These are phyloP conservation scores for Euplagia quadripunctaria DNA, from an alignment of 2,888 invertebrate genomes.

Conservation along the genomic window DNA sequence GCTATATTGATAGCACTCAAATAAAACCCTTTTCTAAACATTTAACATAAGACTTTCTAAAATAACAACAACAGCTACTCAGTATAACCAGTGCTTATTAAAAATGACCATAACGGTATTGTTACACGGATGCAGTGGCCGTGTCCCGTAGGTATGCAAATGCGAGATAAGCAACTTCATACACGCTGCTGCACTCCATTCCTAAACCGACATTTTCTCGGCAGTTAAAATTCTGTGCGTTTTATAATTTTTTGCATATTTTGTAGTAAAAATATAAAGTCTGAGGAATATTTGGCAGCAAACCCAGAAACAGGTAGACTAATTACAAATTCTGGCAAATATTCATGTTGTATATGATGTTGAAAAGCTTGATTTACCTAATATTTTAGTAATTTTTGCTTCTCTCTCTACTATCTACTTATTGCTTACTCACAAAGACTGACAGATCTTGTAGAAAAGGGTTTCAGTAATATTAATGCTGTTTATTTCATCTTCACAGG, in stretches of 20 bases:
- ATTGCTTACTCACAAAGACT: too few species aligned
- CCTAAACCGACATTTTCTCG: slow-evolving; percentile 15
- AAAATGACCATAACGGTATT: slow-evolving; percentile 26
- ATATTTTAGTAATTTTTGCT: too few species aligned
- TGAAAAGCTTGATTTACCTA: too few species aligned
- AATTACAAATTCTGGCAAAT: too few species aligned
- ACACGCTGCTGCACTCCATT: slow-evolving; percentile 25
- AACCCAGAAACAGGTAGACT: too few species aligned
- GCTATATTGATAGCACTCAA: not conserved
- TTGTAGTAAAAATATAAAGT: slow-evolving; percentile 14
- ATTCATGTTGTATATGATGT: too few species aligned
- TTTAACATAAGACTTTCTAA: not conserved
- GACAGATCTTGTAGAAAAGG: too few species aligned
- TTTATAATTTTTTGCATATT: slow-evolving; percentile 19
- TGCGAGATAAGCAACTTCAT: slow-evolving; percentile 34
- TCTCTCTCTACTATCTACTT: too few species aligned
- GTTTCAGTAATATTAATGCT: too few species aligned
- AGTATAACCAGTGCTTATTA: slow-evolving; percentile 4
- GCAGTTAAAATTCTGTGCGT: slow-evolving; percentile 28
- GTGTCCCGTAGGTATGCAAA: slow-evolving; percentile 34
- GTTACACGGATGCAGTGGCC: slow-evolving; percentile 34
- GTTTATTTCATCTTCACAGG: too few species aligned
- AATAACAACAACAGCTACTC: slow-evolving; percentile 4
- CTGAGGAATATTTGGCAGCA: not conserved
- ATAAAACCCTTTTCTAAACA: not conserved